Evolutionary conservation across 2,888 invertebrate species (phyloP), one percentile per base, ranked within the genome.

Genomic region (Chirona hameri): DNA sequence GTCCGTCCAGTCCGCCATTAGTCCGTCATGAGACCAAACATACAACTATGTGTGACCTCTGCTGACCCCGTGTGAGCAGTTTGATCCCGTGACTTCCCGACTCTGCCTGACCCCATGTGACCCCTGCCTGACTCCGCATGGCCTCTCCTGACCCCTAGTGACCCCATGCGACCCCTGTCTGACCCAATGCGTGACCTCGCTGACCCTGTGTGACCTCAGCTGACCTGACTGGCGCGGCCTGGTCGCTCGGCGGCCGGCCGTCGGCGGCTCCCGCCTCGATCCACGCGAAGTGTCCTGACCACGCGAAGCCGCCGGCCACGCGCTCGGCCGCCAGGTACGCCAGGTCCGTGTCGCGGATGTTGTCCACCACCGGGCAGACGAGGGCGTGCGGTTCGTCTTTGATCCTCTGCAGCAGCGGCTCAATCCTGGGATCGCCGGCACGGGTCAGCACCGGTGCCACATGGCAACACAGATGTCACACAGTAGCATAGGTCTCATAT

Each of bases 201-300:
- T n/a, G n/a, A n/a, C n/a, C n/a, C n/a, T n/a, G n/a, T n/a, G n/a
- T n/a, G n/a, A n/a, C n/a, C 65, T 4, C n/a, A 3, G n/a, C 69
- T 29, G 29, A 69, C 79, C 79, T 79, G 48, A 79, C 48, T 1
- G 79, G 79, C 4, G 46, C 27, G 10, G 79, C 79, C 46, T 79
- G n/a, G 52, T 52, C 27, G 27, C 24, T 24, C 5, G 79, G 79
- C 14, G 0, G 1, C 27, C 3, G 5, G n/a, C 79, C 79, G 52
- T 79, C 79, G 48, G 79, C 79, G n/a, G 2, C 79, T 48, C 79
- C 79, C 10, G 79, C 48, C 18, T 48, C 52, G 48, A 79, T 46
- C 79, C 79, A 79, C 14, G 46, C 52, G 52, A 79, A 79, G 52
- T 79, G 79, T 12, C 79, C 79, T n/a, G 79, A 46, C 79, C 79